Evolutionary conservation across 2,888 invertebrate genomes (phyloP).

Genomic region (Strigamia crassipes): DNA sequence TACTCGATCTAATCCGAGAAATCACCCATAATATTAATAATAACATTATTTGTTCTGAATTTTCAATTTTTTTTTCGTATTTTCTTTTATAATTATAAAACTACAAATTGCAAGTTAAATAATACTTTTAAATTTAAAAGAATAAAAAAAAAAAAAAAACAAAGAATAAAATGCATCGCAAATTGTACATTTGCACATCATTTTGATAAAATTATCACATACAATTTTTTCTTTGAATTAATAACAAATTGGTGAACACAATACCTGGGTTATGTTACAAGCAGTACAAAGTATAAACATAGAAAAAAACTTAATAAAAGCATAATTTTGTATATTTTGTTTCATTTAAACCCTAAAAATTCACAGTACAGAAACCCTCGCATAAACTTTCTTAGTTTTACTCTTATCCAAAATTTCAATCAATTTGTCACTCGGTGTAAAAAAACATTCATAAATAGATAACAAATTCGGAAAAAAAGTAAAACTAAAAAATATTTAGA

Average conservation of each 20-base stretch:
- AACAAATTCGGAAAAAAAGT: neutral
- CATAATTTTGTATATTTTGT: neutral
- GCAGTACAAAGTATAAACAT: neutral
- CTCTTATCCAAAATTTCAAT: conserved; percentile 7
- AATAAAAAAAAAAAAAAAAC: neutral
- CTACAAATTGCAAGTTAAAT: conserved; percentile 10
- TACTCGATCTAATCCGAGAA: conserved; percentile 7
- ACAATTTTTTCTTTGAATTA: conserved; percentile 1
- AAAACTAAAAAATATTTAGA: neutral
- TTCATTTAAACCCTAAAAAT: neutral
- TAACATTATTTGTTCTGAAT: neutral
- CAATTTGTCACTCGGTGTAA: neutral
- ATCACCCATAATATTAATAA: conserved; percentile 9
- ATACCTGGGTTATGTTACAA: conserved; percentile 20
- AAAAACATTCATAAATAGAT: neutral
- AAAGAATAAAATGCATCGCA: neutral
- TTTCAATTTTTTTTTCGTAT: neutral
- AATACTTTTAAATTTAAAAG: neutral
- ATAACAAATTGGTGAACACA: conserved; percentile 3
- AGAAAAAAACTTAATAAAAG: neutral
- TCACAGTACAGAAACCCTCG: neutral
- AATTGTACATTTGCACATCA: neutral
- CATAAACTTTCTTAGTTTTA: neutral
- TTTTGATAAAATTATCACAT: conserved; percentile 20
- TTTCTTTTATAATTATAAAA: neutral